A percentile compares a stretch with the other conserved stretches of the same genome.
Evolutionary conservation across 2,113 vertebrate genomes (phyloP).

Genomic region (Ptyas mucosa): DNA sequence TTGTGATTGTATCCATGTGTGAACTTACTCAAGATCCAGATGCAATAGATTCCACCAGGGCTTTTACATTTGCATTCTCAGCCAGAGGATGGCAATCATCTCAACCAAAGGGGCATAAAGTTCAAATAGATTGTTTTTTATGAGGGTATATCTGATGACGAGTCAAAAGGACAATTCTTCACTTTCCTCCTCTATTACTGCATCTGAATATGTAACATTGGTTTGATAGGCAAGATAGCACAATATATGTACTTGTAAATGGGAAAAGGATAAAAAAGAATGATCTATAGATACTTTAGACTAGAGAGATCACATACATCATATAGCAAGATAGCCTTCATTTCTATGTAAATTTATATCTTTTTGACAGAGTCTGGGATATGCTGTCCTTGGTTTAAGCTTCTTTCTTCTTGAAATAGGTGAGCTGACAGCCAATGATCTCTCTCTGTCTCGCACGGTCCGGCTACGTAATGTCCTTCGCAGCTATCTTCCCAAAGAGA

Average conservation of each 20-base stretch:
- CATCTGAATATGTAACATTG: not conserved
- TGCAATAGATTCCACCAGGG: not conserved
- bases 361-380: not conserved
- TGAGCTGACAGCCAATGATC: constrained; percentile 81
- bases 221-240: not conserved
- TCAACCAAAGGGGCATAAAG: not conserved
- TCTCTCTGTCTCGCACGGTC: constrained; percentile 76
- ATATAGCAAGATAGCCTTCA: not conserved
- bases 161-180: not conserved
- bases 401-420: constrained; percentile 60
- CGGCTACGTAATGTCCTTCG: constrained; percentile 76
- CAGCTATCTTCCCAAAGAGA: constrained; percentile 77
- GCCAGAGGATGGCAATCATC: not conserved
- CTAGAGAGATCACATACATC: too few relatives aligned
- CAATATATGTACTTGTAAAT: not conserved
- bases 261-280: not conserved
- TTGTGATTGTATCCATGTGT: not conserved
- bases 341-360: not conserved
- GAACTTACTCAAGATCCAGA: not conserved
- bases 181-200: not conserved
- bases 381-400: not conserved
- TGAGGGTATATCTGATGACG: not conserved
- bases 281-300: not conserved
- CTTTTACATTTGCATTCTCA: not conserved
- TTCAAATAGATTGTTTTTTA: not conserved